Conservation (phyloP, 2,113 vertebrate genomes). For the Rhinolophus ferrumequinum region DNA sequence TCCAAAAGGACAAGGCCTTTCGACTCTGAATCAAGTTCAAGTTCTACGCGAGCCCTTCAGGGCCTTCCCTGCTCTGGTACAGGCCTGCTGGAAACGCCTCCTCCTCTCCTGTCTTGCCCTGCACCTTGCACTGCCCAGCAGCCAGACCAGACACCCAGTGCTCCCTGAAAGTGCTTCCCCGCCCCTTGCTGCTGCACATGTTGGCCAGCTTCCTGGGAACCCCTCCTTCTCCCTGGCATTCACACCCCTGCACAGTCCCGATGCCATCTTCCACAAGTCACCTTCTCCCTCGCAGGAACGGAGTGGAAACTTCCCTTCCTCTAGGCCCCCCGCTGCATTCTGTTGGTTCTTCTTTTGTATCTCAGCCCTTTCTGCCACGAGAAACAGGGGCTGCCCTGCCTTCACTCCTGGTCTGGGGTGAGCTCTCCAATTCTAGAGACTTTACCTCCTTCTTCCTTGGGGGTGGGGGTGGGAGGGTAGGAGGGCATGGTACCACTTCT, state of each 20-base stretch:
- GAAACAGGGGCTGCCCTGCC: neutral
- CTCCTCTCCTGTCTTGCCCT: neutral
- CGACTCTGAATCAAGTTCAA: neutral
- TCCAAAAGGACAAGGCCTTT: neutral
- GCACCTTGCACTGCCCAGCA: neutral
- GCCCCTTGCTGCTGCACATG: too few relatives aligned
- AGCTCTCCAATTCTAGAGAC: too few relatives aligned
- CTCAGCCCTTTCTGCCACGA: neutral
- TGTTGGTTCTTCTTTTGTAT: neutral
- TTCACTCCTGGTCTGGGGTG: neutral
- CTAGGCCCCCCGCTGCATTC: fast-evolving
- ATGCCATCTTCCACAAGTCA: too few relatives aligned
- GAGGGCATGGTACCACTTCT: neutral
- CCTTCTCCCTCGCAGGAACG: fast-evolving
- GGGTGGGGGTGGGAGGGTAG: too few relatives aligned
- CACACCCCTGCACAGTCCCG: fast-evolving
- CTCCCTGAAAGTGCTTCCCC: neutral
- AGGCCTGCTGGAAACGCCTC: neutral
- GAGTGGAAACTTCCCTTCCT: neutral
- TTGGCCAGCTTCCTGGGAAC: fast-evolving
- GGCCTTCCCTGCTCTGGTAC: neutral
- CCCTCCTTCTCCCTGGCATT: too few relatives aligned
- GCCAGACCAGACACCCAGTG: fast-evolving
- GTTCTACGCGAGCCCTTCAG: fast-evolving
- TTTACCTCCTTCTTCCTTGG: fast-evolving